Base-by-base conservation (phyloP, 2,888 invertebrate genomes). In the Rhodophaea formosa region DNA sequence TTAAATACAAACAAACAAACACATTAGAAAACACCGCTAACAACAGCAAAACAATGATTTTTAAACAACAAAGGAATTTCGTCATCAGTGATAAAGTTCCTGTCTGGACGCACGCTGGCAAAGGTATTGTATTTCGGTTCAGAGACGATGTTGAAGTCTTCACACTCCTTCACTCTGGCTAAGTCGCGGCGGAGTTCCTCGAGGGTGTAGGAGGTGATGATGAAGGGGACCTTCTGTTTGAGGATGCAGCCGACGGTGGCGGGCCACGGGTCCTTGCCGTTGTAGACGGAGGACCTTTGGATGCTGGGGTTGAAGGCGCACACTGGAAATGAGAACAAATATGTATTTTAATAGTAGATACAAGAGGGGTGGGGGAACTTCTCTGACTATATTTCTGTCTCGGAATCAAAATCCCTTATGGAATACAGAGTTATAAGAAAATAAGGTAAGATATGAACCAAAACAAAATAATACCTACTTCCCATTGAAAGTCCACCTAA, bases 21-120 rank as follows among this genome's bases (percentile, higher is more conserved):
- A 56, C 8, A 39, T 57, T 55, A 64, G 35, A 57, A 42, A 52
- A 65, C 69, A 60, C 86, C 88, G 77, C 82, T 77, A 46, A 94
- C 78, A 60, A 94, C 84, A 70, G 92, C 86, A 64, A 92, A 88
- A 79, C 92, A 94, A 78, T 93, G 93, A 82, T 95, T 96, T 74
- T 95, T 95, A 71, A 94, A 95, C 72, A 95, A 91, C 59, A 96
- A 80, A 0, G 95, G 95, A 51, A 92, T 93, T 49, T 93, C 92
- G 61, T 95, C 93, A 68, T 95, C 95, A 7, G 94, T 94, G 12
- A 95, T 94, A 64, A 96, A 95, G 72, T 95, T 96, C 52, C 95
- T 92, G 66, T 95, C 95, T 0, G 95, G 95, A 62, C 94, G 92
- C 0, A 93, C 91, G 46, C 95, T 95, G 0, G 94, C 91, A 68